phyloP scores from a whole-genome alignment of 2,797 vertebrate genomes.

The Acanthurus leucopareius region DNA sequence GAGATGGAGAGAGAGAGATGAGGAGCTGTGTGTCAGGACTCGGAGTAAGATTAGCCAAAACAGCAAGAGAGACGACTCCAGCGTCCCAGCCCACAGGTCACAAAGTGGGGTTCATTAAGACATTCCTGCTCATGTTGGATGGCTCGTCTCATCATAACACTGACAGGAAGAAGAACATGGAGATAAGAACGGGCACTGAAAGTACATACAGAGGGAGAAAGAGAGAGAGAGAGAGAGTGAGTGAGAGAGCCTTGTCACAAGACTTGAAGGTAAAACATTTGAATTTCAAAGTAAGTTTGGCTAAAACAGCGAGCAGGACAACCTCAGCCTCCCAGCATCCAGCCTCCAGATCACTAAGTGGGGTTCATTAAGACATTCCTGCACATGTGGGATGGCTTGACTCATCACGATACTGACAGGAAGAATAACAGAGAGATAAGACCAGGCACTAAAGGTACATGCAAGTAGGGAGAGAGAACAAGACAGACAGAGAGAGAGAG shows the following conservation, averaged over 20 bases:
- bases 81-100: constrained; percentile 40
- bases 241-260: constrained; percentile 1
- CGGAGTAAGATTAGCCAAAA: constrained; percentile 45
- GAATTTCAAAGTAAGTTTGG: constrained; percentile 26
- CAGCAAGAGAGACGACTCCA: constrained; percentile 21
- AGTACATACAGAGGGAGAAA: constrained; percentile 25
- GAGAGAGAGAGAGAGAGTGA: neutral
- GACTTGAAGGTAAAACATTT: neutral
- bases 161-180: constrained; percentile 61
- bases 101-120: constrained; percentile 70
- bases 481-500: neutral
- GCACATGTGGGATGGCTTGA: constrained; percentile 65
- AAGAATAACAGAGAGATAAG: constrained; percentile 69
- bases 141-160: constrained; percentile 50
- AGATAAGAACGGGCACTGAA: constrained; percentile 66
- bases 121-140: constrained; percentile 77
- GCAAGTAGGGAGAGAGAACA: neutral
- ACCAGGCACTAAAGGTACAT: constrained; percentile 44
- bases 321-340: constrained; percentile 26
- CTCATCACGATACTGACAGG: constrained; percentile 62
- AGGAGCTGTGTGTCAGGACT: constrained; percentile 10
- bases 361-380: constrained; percentile 80
- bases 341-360: constrained; percentile 33
- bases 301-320: constrained; percentile 37
- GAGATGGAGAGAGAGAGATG: neutral